These are phyloP conservation scores for Reticulitermes speratus DNA, from an alignment of 1,140 invertebrate genomes.

Conservation along the genomic window DNA sequence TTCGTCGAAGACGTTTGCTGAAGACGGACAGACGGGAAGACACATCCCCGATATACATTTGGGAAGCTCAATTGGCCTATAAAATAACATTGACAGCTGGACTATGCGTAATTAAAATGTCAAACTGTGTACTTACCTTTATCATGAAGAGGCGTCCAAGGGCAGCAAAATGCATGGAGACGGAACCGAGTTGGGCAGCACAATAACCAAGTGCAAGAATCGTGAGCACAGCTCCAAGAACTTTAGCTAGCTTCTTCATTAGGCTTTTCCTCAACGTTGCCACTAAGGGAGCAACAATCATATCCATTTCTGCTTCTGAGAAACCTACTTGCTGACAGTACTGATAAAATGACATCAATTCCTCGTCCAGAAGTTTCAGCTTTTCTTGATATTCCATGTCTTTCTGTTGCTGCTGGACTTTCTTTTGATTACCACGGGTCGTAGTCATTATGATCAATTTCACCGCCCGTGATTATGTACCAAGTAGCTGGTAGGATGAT, in stretches of 20 bases:
- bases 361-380: slow-evolving; percentile 54
- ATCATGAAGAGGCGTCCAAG: slow-evolving; percentile 62
- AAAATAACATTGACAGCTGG: too few relatives aligned
- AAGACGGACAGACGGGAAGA: too few relatives aligned
- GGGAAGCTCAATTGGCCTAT: too few relatives aligned
- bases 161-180: slow-evolving; percentile 60
- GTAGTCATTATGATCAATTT: background rate
- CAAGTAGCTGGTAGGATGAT: background rate
- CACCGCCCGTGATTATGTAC: background rate
- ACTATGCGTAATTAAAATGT: background rate
- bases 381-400: slow-evolving; percentile 41
- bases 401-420: slow-evolving; percentile 29
- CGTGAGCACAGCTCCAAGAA: slow-evolving; percentile 44
- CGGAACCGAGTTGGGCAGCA: slow-evolving; percentile 49
- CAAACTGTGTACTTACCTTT: slow-evolving; percentile 44
- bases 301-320: slow-evolving; percentile 64
- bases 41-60: too few relatives aligned
- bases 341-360: slow-evolving; percentile 59
- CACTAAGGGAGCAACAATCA: slow-evolving; percentile 63
- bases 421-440: background rate
- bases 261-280: slow-evolving; percentile 58
- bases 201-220: slow-evolving; percentile 43
- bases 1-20: too few relatives aligned
- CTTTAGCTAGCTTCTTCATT: slow-evolving; percentile 50
- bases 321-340: slow-evolving; percentile 67